phyloP scores from a whole-genome alignment of 2,113 vertebrate species.

The Anser brachyrhynchus region DNA sequence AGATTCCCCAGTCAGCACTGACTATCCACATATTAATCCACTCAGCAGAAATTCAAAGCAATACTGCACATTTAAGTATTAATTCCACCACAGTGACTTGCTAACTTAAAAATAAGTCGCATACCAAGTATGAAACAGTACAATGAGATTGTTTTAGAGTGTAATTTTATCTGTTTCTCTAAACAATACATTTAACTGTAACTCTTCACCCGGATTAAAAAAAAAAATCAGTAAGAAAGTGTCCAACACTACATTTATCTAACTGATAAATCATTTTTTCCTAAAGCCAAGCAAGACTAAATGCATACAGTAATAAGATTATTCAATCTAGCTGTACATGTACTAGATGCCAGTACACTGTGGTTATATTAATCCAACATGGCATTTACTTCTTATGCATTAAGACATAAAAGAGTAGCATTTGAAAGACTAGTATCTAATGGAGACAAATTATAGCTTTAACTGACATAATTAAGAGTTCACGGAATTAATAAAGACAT shows the following conservation, averaged over 20 bases:
- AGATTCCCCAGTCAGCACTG: background rate
- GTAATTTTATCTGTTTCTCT: background rate
- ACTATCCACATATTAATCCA: background rate
- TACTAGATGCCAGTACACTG: background rate
- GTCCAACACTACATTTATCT: background rate
- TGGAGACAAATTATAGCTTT: background rate
- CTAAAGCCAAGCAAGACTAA: background rate
- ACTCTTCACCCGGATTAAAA: background rate
- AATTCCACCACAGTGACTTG: background rate
- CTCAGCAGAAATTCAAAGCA: background rate
- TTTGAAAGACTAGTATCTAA: background rate
- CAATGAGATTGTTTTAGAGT: background rate
- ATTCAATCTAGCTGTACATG: background rate
- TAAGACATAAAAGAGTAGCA: background rate
- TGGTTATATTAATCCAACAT: fast-evolving
- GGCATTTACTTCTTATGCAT: background rate
- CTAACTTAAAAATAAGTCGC: background rate
- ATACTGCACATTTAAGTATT: background rate
- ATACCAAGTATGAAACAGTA: background rate
- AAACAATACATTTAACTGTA: background rate
- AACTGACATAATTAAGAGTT: background rate
- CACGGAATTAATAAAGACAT: background rate
- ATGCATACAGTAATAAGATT: background rate
- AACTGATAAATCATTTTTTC: background rate
- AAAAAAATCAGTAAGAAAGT: background rate